Evolutionary conservation across 2,797 vertebrate species (phyloP).

Genomic region (Smutsia temminckii): DNA sequence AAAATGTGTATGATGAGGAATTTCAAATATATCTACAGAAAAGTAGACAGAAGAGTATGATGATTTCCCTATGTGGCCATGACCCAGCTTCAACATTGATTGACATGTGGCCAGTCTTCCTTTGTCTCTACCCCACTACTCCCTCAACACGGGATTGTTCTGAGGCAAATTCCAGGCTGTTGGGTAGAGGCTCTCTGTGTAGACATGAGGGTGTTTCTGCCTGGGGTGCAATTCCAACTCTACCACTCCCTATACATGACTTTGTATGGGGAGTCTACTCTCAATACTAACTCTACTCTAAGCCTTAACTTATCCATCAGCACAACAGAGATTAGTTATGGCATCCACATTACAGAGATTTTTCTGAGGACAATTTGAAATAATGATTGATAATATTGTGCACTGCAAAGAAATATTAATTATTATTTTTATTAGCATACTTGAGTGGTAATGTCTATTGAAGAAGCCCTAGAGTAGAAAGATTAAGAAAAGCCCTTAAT

Average conservation of each 20-base stretch:
- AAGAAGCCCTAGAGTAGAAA: neutral
- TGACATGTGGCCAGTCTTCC: accelerated
- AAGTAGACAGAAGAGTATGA: neutral
- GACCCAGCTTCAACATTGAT: neutral
- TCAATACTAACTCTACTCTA: no score
- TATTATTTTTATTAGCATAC: neutral
- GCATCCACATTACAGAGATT: neutral
- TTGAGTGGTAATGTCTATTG: neutral
- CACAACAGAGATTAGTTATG: neutral
- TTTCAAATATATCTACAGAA: neutral
- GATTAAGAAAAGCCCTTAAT: neutral
- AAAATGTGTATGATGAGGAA: neutral
- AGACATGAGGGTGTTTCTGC: neutral
- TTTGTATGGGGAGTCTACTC: neutral
- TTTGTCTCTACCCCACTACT: no score
- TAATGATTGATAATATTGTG: neutral
- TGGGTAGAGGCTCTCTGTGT: neutral
- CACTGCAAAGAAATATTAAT: neutral
- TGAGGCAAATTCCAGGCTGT: neutral
- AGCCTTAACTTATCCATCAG: neutral
- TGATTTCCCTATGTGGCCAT: neutral
- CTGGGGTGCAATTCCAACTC: neutral
- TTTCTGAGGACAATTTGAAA: slow-evolving; percentile 5
- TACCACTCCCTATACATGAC: neutral
- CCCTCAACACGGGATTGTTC: neutral